Conservation (phyloP, 2,113 vertebrate genomes). For the Dunckerocampus dactyliophorus region DNA sequence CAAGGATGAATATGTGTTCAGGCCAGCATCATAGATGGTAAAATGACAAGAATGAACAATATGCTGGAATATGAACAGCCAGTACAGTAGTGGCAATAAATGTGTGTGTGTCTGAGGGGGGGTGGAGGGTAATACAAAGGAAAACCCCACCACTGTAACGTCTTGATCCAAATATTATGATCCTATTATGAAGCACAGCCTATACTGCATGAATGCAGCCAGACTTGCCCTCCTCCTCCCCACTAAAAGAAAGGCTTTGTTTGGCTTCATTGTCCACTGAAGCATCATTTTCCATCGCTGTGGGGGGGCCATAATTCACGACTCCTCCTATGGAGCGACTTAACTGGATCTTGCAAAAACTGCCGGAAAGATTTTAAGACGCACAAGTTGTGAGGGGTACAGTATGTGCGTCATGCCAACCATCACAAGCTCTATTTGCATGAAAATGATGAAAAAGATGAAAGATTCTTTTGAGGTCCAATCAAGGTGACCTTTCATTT, state of each 20-base stretch:
- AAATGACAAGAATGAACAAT: slow-evolving; percentile 17
- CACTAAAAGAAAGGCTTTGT: slow-evolving; percentile 29
- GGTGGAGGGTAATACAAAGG: not conserved
- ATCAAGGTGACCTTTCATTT: slow-evolving; percentile 5
- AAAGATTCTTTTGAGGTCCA: not conserved
- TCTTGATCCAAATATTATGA: slow-evolving; percentile 46
- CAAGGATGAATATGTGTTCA: not conserved
- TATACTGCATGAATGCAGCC: slow-evolving; percentile 24
- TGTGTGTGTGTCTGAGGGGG: too few relatives aligned
- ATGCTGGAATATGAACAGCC: slow-evolving; percentile 16
- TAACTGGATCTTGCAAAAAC: slow-evolving; percentile 22
- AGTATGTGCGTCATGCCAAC: not conserved
- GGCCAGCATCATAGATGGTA: not conserved
- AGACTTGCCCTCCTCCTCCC: slow-evolving; percentile 10
- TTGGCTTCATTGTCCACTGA: slow-evolving; percentile 35
- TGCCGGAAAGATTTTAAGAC: slow-evolving; percentile 24
- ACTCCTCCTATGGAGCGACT: slow-evolving; percentile 29
- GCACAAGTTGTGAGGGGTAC: not conserved
- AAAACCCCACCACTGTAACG: slow-evolving; percentile 29
- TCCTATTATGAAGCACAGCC: slow-evolving; percentile 53
- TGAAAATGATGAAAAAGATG: not conserved
- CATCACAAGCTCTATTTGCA: slow-evolving; percentile 1
- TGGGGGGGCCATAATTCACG: slow-evolving; percentile 24
- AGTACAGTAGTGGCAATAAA: slow-evolving; percentile 4
- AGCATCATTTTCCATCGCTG: slow-evolving; percentile 24